Conservation (phyloP, 2,888 invertebrate genomes). For the Rhamphomyia laevipes region DNA sequence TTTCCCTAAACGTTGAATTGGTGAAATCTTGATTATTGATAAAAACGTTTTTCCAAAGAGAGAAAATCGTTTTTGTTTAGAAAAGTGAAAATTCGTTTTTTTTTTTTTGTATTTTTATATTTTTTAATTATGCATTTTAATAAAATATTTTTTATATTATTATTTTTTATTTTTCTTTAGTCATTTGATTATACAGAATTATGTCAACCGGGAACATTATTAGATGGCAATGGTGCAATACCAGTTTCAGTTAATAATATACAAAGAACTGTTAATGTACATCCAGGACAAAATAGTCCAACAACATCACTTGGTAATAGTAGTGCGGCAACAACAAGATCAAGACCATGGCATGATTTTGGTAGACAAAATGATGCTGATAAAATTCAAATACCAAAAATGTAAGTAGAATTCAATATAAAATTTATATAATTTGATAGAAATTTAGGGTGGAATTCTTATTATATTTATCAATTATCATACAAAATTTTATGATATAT, state of each 20-base stretch:
- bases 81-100: too few species aligned
- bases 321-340: constrained; percentile 49
- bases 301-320: constrained; percentile 44
- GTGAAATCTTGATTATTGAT: too few species aligned
- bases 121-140: too few species aligned
- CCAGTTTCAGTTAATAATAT: constrained; percentile 42
- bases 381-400: constrained; percentile 95
- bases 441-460: too few species aligned
- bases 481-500: too few species aligned
- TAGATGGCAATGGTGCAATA: constrained; percentile 42
- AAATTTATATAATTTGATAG: too few species aligned
- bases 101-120: background rate
- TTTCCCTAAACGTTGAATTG: too few species aligned
- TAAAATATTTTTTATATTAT: constrained; percentile 4
- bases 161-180: constrained; percentile 39
- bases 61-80: too few species aligned
- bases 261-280: constrained; percentile 41
- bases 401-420: constrained; percentile 85
- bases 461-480: too few species aligned
- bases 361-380: constrained; percentile 88
- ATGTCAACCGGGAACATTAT: constrained; percentile 54
- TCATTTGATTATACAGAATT: constrained; percentile 89
- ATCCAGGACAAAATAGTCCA: constrained; percentile 38
- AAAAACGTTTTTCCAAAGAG: too few species aligned
- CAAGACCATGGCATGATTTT: constrained; percentile 88